Base-by-base conservation (phyloP, 2,888 invertebrate species). In the Anoncus sp. region DNA sequence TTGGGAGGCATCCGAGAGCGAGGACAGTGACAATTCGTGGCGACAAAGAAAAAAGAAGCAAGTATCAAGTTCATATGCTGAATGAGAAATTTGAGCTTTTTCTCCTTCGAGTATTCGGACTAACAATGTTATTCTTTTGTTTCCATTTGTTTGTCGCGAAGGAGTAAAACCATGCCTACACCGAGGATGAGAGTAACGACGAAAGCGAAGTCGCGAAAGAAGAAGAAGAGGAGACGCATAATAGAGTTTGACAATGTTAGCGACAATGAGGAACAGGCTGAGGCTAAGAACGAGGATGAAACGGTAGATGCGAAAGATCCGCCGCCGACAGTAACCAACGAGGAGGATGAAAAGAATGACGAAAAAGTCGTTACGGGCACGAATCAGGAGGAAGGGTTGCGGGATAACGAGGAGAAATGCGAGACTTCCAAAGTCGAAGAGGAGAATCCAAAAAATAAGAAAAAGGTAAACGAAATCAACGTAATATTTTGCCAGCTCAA, bases 11-110 rank as follows among this genome's bases (percentile, higher is more conserved):
- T 93, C 94, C 0, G 93, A 93, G 63, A 93, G 93, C 47, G 93
- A 93, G 65, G 94, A 94, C 63, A 94, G 94, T 51, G 95, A 94
- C 74, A 92, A 92, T 55, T 93, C 93, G 0, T 94, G 93, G 93
- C 92, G 92, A 12, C 90, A 92, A 45, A 90, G 89, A 70, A 93
- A 92, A 84, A 92, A 92, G 84, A 92, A 90, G 90, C 91, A 87
- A 81, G 82, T 75, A 57, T 70, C 20, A 12, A 10, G 24, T 22
- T 18, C 7, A 2, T 10, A 31, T n/a, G 27, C 16, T 63, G 18
- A 10, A 22, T 1, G 6, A 14, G 4, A 24, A 35, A 49, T 53
- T 43, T 12, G n/a, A 22, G 14, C n/a, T n/a, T 63, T 22, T 16
- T 20, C 16, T n/a, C 7, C 7, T 7, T 16, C 16, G 10, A 18